phyloP scores from a whole-genome alignment of 2,113 vertebrate species.

The Laticauda laticaudata region DNA sequence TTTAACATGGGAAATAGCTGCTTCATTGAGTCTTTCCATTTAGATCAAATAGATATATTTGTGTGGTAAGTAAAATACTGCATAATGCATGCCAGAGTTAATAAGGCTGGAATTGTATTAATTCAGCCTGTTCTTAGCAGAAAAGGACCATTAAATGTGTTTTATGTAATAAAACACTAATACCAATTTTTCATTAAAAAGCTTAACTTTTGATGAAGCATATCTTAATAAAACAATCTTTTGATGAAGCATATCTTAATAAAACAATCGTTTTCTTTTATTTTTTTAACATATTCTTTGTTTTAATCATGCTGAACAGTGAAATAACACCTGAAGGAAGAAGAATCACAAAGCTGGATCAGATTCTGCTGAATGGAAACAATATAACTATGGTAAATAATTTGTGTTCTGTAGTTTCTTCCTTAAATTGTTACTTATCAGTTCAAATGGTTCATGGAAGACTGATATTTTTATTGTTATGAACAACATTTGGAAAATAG shows the following conservation, averaged over 20 bases:
- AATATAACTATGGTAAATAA: slow-evolving; percentile 94
- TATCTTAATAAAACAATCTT: not conserved
- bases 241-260: too few relatives aligned
- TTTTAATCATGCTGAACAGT: slow-evolving; percentile 65
- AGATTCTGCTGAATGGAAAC: slow-evolving; percentile 96
- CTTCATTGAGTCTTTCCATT: not conserved
- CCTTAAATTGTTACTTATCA: not conserved
- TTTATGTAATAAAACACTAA: not conserved
- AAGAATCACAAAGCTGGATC: slow-evolving; percentile 95
- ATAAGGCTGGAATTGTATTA: not conserved
- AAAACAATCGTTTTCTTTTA: not conserved
- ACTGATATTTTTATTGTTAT: not conserved
- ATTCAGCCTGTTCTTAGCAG: not conserved
- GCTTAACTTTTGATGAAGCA: not conserved
- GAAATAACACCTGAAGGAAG: slow-evolving; percentile 96
- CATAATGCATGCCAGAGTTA: not conserved
- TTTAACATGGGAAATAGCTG: too few relatives aligned
- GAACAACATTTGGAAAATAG: not conserved
- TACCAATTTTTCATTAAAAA: not conserved
- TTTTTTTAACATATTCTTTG: not conserved
- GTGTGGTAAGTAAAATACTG: not conserved
- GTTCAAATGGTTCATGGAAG: not conserved
- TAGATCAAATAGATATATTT: not conserved
- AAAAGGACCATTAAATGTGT: not conserved
- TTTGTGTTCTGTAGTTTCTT: not conserved